Evolutionary conservation across 2,797 vertebrate species (phyloP).

Genomic region (Rhodeus uyekii): DNA sequence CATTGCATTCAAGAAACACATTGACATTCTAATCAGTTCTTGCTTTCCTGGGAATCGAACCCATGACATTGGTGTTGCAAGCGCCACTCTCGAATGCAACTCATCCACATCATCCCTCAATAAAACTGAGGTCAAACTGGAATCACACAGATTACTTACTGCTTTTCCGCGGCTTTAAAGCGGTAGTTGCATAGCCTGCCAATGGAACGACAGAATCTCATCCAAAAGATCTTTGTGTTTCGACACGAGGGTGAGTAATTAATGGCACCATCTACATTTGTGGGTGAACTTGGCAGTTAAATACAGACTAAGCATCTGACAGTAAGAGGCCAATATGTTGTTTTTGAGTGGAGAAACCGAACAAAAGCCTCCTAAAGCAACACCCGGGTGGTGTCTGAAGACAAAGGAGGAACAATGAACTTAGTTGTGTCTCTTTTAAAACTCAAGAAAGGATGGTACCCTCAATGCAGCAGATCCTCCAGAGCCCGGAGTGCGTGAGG

Average conservation of each 20-base stretch:
- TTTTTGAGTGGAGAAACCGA: background rate
- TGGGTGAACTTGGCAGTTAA: background rate
- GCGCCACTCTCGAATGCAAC: too few species aligned
- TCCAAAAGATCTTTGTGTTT: background rate
- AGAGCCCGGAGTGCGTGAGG: conserved; percentile 93
- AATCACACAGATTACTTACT: background rate
- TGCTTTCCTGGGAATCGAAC: too few species aligned
- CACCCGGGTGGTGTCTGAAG: background rate
- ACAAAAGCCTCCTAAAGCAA: conserved; percentile 24
- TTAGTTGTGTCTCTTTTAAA: background rate
- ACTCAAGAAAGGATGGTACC: conserved; percentile 69
- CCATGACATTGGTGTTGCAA: too few species aligned
- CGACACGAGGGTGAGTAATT: background rate
- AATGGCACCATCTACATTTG: background rate
- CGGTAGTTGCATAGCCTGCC: background rate
- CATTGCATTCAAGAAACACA: too few species aligned
- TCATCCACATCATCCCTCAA: too few species aligned
- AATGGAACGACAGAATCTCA: background rate
- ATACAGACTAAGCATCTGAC: background rate
- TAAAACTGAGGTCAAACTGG: too few species aligned
- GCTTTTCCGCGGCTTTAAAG: background rate
- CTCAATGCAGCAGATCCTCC: conserved; percentile 97
- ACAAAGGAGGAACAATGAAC: conserved; percentile 11
- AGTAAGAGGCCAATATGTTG: background rate
- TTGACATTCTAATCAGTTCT: too few species aligned